phyloP scores from a whole-genome alignment of 2,888 invertebrate species.

The Cheilosia pagana region DNA sequence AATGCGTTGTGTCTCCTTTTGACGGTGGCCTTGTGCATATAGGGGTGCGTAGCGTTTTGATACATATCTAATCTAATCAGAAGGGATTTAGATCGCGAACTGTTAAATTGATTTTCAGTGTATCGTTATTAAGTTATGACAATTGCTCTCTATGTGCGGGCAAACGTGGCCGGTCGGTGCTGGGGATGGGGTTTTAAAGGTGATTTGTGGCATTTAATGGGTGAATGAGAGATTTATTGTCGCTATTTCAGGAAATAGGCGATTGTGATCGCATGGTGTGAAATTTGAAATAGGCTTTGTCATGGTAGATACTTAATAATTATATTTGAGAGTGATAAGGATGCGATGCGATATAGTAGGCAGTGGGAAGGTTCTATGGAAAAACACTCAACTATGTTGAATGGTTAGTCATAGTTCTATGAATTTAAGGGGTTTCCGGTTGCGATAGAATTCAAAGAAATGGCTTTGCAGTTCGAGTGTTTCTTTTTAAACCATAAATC shows the following conservation, averaged over 20 bases:
- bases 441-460: no score
- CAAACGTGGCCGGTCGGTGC: neutral
- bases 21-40: neutral
- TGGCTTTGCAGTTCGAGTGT: no score
- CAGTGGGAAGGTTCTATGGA: no score
- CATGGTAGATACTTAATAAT: neutral
- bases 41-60: neutral
- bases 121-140: slow-evolving; percentile 69
- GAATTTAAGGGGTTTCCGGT: neutral
- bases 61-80: slow-evolving; percentile 70
- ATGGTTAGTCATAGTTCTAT: neutral
- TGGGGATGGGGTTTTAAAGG: slow-evolving; percentile 35
- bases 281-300: slow-evolving; percentile 26
- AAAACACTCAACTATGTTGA: no score
- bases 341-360: neutral
- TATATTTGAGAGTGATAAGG: neutral
- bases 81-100: slow-evolving; percentile 54
- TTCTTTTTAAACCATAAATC: no score
- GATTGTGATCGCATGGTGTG: slow-evolving; percentile 12
- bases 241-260: slow-evolving; percentile 20
- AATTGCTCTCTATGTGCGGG: slow-evolving; percentile 28
- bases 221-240: slow-evolving; percentile 42
- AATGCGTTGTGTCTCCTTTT: slow-evolving; percentile 6
- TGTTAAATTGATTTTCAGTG: slow-evolving; percentile 73
- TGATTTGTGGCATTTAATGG: slow-evolving; percentile 55